A percentile compares a stretch with the other conserved stretches of the same genome.
Conservation (phyloP, 1,140 invertebrate species). For the Psix sp. region DNA sequence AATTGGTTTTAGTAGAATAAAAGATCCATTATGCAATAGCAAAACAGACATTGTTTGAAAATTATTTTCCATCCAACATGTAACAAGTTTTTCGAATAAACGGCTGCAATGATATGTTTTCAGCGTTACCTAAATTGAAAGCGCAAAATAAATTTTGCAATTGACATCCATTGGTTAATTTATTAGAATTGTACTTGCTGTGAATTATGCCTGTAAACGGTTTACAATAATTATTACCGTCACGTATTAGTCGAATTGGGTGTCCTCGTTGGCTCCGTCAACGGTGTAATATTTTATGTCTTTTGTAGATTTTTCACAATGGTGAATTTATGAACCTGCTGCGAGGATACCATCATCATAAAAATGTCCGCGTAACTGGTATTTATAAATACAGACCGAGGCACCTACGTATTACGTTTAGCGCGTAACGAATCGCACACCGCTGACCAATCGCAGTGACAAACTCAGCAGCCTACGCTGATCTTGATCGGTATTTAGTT, state of each 20-base stretch:
- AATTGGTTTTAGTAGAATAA: too few relatives aligned
- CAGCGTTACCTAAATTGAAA: too few relatives aligned
- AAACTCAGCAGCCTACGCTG: conserved; percentile 50
- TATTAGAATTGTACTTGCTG: not conserved
- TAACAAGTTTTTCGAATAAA: too few relatives aligned
- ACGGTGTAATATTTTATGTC: conserved; percentile 12
- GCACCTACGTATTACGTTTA: conserved; percentile 49
- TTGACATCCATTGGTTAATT: conserved; percentile 2
- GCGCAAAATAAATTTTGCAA: too few relatives aligned
- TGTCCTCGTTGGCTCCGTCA: conserved; percentile 18
- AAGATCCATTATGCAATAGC: too few relatives aligned
- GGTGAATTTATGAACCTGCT: conserved; percentile 55
- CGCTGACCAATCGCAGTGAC: conserved; percentile 39
- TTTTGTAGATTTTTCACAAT: conserved; percentile 47
- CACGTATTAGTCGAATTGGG: conserved; percentile 3
- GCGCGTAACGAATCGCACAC: conserved; percentile 46
- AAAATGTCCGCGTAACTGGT: conserved; percentile 42
- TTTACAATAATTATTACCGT: too few relatives aligned
- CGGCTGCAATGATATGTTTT: too few relatives aligned
- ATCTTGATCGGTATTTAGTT: conserved; percentile 52
- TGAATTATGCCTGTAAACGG: too few relatives aligned
- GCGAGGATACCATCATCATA: conserved; percentile 24
- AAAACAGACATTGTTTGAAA: too few relatives aligned
- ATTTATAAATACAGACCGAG: conserved; percentile 48
- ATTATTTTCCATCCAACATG: too few relatives aligned